phyloP scores from a whole-genome alignment of 2,797 vertebrate species.

The Lagocephalus sceleratus region DNA sequence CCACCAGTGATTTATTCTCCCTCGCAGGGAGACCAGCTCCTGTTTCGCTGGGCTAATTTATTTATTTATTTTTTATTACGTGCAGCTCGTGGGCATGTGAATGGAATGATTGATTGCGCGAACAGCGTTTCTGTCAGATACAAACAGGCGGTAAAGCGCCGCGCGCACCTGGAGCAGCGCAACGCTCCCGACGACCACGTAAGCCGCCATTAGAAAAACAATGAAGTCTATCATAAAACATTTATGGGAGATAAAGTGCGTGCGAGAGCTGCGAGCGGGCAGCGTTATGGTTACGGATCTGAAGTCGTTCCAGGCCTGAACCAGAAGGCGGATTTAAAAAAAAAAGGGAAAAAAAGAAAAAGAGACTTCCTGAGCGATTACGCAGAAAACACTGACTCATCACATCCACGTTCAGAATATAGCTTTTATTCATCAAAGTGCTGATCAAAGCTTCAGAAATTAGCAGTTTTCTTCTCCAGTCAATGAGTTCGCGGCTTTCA shows the following conservation, averaged over 20 bases:
- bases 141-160: slow-evolving; percentile 70
- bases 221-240: slow-evolving; percentile 70
- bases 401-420: neutral
- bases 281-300: slow-evolving; percentile 38
- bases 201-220: slow-evolving; percentile 66
- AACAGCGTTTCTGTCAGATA: slow-evolving; percentile 69
- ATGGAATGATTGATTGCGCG: slow-evolving; percentile 74
- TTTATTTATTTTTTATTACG: slow-evolving; percentile 58
- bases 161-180: slow-evolving; percentile 65
- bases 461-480: neutral
- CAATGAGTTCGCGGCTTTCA: slow-evolving; percentile 60
- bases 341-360: slow-evolving; percentile 4
- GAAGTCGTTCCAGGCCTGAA: slow-evolving; percentile 41
- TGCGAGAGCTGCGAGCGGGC: slow-evolving; percentile 49
- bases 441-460: neutral
- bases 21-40: slow-evolving; percentile 43
- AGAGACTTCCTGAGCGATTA: slow-evolving; percentile 5
- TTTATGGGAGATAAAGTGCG: slow-evolving; percentile 66
- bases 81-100: slow-evolving; percentile 68
- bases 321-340: slow-evolving; percentile 17
- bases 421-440: too few species aligned
- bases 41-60: slow-evolving; percentile 64
- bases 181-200: slow-evolving; percentile 62
- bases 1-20: slow-evolving; percentile 28
- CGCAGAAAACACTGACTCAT: slow-evolving; percentile 13